Evolutionary conservation across 1,140 invertebrate genomes (phyloP), one percentile per base, ranked within the genome.

Genomic region (Muscidifurax raptorellus): DNA sequence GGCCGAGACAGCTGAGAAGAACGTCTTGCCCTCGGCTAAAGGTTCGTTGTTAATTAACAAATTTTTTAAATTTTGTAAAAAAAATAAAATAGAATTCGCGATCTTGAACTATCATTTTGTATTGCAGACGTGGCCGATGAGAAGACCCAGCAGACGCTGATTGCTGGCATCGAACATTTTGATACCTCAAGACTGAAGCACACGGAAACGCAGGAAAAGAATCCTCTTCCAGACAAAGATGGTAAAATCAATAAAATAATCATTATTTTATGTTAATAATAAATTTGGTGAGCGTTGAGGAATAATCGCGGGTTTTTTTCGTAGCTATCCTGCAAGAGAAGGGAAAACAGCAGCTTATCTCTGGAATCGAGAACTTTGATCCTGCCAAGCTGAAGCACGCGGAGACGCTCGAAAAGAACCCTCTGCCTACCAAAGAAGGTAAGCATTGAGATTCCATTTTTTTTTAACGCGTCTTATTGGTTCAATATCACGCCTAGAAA

Each of bases 161-260:
- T 98, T 88, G 96, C 96, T 89, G 96, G 97, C 74, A 97, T 98
- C 87, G 96, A 97, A 91, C 95, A 94, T 83, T 98, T 98, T 90
- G 96, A 98, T 91, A 93, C 96, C 71, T 95, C 94, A 84, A 96
- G 96, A 90, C 93, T 99, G 91, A 99, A 98, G 93, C 98, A 98
- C 90, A 97, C 97, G 30, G 96, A 98, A 92, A 99, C 98, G 47
- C 95, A 97, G 89, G 98, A 98, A 91, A 99, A 99, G 92, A 98
- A 98, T 92, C 95, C 97, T 69, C 95, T 99, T 88, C 98, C 98
- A 71, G 97, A 98, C 91, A 98, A 98, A 95, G 97, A 98, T 94
- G 97, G 98, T 99, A 94, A 93, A 91, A 36, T 40, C 36, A 2
- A 2, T 40, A 0, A 40, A 40, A 40, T 66, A 22, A 79, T 76